Conservation (phyloP, 2,113 vertebrate genomes). For the Alaudala cheleensis region DNA sequence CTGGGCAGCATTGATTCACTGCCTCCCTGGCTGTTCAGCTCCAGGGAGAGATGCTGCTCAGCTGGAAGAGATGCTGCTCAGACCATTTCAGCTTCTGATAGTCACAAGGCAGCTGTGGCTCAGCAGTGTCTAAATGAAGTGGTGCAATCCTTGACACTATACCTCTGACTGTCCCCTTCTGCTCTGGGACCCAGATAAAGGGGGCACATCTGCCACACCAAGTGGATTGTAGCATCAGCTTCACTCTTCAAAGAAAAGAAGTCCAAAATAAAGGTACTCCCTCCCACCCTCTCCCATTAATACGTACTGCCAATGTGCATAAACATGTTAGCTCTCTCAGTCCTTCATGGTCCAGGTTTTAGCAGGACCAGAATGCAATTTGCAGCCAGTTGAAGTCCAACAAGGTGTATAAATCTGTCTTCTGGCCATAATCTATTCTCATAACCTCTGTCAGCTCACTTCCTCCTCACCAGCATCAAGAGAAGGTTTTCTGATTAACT, state of each 20-base stretch:
- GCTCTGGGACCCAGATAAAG: neutral
- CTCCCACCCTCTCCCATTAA: neutral
- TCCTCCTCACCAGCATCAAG: neutral
- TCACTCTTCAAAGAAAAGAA: neutral
- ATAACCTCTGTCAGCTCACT: neutral
- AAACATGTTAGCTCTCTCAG: neutral
- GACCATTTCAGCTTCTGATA: neutral
- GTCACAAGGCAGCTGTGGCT: neutral
- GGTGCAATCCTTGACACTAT: rapidly evolving
- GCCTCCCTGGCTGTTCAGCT: rapidly evolving
- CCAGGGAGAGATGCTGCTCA: too few species aligned
- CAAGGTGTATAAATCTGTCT: neutral
- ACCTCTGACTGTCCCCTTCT: neutral
- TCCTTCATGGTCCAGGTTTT: neutral
- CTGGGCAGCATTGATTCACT: neutral
- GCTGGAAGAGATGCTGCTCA: neutral
- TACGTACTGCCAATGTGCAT: neutral
- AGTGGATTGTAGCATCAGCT: neutral
- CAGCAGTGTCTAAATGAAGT: neutral
- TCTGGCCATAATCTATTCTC: neutral
- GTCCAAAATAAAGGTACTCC: neutral
- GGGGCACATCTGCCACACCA: neutral
- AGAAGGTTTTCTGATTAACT: neutral
- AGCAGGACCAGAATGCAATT: neutral
- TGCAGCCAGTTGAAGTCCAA: neutral